phyloP scores from a whole-genome alignment of 1,140 invertebrate genomes.

The Periplaneta americana region DNA sequence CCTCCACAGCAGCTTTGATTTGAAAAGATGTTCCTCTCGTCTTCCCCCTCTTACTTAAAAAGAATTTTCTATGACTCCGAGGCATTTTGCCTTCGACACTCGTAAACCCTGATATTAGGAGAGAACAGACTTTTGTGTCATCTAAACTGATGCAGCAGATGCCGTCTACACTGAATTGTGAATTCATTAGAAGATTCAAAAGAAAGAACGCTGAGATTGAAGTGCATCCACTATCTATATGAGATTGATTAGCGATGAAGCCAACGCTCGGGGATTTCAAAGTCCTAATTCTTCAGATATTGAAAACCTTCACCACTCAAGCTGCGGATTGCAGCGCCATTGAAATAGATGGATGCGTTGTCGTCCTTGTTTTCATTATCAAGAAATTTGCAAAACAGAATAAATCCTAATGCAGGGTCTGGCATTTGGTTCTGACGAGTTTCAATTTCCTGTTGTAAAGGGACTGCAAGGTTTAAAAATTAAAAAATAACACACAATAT shows the following conservation, averaged over 20 bases:
- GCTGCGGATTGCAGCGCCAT: too few species aligned
- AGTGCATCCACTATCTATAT: not conserved
- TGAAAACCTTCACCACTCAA: too few species aligned
- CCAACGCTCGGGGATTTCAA: not conserved
- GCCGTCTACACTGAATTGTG: not conserved
- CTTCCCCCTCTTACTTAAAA: not conserved
- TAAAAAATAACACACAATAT: too few species aligned
- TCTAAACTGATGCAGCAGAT: not conserved
- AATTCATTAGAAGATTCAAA: not conserved
- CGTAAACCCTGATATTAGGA: not conserved
- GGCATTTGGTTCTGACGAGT: too few species aligned
- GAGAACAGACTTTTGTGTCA: not conserved
- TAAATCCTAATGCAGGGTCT: too few species aligned
- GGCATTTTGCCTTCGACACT: not conserved
- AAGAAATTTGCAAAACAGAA: too few species aligned
- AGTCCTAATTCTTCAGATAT: too few species aligned
- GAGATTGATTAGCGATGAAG: not conserved
- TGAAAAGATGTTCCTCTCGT: not conserved
- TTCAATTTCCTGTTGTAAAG: too few species aligned
- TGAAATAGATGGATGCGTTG: too few species aligned
- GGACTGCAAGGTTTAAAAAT: too few species aligned
- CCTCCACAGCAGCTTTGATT: not conserved
- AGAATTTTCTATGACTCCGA: not conserved
- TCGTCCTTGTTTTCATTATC: too few species aligned
- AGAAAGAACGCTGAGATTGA: not conserved